These are phyloP conservation scores for Puffinus mauretanicus DNA, from an alignment of 2,113 vertebrate species.

Conservation along the genomic window DNA sequence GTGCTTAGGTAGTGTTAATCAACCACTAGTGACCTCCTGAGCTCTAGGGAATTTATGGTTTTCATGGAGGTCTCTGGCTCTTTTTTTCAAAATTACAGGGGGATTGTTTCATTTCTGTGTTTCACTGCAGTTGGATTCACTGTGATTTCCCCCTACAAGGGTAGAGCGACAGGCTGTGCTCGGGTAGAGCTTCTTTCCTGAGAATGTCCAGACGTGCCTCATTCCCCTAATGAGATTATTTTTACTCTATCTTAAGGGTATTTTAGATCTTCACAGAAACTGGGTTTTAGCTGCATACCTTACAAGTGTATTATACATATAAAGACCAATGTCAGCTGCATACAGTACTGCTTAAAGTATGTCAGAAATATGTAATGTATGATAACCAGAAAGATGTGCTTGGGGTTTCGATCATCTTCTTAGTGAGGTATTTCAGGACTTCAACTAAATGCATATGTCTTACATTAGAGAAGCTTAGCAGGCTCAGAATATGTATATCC, in stretches of 20 bases:
- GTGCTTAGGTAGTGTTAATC: background rate
- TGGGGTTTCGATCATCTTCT: background rate
- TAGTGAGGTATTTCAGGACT: constrained; percentile 27
- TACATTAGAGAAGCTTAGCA: constrained; percentile 65
- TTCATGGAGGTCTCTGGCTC: background rate
- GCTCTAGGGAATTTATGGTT: background rate
- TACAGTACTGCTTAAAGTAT: background rate
- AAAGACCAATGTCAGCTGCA: background rate
- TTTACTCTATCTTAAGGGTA: constrained; percentile 6
- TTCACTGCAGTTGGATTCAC: background rate
- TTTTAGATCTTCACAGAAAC: background rate
- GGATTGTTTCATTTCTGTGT: background rate
- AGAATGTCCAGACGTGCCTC: background rate
- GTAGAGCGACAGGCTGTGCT: background rate
- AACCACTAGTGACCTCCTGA: background rate
- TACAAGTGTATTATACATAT: background rate
- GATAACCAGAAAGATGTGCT: background rate
- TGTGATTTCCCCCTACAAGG: background rate
- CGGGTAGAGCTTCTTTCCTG: background rate
- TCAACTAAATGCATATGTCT: constrained; percentile 50
- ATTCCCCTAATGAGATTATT: constrained; percentile 37
- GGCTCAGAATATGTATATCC: constrained; percentile 51
- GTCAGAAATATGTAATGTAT: background rate
- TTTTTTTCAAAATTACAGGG: background rate
- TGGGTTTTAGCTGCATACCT: background rate